Conservation (phyloP, 2,113 vertebrate genomes). For the Eonycteris spelaea region DNA sequence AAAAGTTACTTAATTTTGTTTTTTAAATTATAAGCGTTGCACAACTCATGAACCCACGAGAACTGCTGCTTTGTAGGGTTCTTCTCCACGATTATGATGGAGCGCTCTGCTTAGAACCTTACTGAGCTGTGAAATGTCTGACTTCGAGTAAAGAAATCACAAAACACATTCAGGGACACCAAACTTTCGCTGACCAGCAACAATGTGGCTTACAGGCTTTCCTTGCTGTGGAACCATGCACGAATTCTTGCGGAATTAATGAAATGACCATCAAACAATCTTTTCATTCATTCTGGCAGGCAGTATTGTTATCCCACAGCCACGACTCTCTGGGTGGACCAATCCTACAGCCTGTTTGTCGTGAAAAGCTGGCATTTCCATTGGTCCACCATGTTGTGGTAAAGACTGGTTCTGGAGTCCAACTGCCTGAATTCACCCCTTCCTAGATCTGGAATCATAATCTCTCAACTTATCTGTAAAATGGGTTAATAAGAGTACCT, state of each 20-base stretch:
- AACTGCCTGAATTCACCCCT: not conserved
- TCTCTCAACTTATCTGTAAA: not conserved
- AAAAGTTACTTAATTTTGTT: not conserved
- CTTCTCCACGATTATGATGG: rapidly evolving
- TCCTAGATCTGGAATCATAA: not conserved
- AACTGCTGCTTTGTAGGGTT: not conserved
- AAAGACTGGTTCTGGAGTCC: not conserved
- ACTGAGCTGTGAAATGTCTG: not conserved
- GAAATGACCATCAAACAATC: not conserved
- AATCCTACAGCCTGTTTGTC: not conserved
- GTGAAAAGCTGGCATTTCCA: not conserved
- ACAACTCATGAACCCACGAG: not conserved
- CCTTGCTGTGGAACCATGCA: not conserved
- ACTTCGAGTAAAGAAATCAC: not conserved
- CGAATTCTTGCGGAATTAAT: not conserved
- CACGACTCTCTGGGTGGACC: not conserved
- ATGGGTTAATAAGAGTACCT: not conserved
- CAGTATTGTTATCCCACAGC: not conserved
- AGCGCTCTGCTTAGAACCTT: not conserved
- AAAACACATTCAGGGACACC: not conserved
- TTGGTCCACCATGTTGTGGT: not conserved
- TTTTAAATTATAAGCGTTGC: not conserved
- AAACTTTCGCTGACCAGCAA: rapidly evolving
- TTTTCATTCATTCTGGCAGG: not conserved
- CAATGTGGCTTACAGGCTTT: rapidly evolving